Base-by-base conservation (phyloP, 2,888 invertebrate species). In the Trichopoda pennipes region DNA sequence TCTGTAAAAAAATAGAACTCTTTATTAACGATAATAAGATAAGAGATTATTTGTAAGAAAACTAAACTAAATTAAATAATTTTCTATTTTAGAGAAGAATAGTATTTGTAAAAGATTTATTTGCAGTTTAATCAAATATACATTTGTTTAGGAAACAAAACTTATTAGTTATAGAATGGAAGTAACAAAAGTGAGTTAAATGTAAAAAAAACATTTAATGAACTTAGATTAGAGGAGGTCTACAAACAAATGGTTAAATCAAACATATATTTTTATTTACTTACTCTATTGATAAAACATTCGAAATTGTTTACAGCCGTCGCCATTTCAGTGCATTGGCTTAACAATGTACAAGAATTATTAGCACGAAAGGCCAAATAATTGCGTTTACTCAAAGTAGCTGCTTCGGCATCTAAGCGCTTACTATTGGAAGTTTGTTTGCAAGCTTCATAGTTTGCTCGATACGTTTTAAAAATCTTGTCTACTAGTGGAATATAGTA, bases 401-500 rank as follows among this genome's bases (percentile, higher is more conserved):
- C 42, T 1, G 84, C 85, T 53, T 86, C 83, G 16, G 87, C 81
- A 0, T 17, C 4, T 0, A 2, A 3, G 0, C 72, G 44, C 0
- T 80, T 21, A 0, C 0, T n/a, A 0, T 49, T 44, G 0, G 86
- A 85, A 0, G 0, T 9, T 0, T 0, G 6, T 9, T 84, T 0
- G 23, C 89, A 88, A 0, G 1, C 2, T 0, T 16, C 10, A 7
- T 75, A 85, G 0, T 80, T 6, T 3, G 0, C 3, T 3, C 86
- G 17, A 47, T 85, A 89, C 0, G 75, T 16, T 0, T 76, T 61
- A 1, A 49, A 14, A 32, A 81, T 42, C 0, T 44, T 42, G 21
- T 80, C 81, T 4, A 88, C 19, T 9, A 68, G 0, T 0, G 87
- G 85, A 4, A 86, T 1, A 60, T 88, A 89, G 32, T 81, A 83